phyloP scores from a whole-genome alignment of 2,113 vertebrate species.

The Sturnus vulgaris region DNA sequence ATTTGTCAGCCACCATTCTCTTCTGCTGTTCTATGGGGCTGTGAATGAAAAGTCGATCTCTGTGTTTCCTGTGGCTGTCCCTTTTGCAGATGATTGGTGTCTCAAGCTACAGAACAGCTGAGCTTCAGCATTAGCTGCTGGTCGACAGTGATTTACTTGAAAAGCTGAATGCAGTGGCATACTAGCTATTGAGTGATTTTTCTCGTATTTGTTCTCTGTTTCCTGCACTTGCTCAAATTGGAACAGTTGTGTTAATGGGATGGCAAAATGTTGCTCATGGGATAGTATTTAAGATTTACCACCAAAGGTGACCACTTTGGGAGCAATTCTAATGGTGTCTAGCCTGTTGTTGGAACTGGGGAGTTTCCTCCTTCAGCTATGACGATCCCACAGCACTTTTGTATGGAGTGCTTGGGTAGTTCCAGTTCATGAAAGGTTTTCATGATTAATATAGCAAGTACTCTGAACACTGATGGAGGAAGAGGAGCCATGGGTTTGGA shows the following conservation, averaged over 20 bases:
- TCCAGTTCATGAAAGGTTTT: background rate
- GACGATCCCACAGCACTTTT: background rate
- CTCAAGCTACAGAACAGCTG: background rate
- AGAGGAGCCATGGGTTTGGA: background rate
- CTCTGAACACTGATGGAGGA: background rate
- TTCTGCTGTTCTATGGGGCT: background rate
- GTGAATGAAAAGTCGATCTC: background rate
- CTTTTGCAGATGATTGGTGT: background rate
- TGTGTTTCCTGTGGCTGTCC: background rate
- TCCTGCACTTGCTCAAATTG: background rate
- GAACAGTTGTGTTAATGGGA: background rate
- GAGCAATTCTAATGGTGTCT: background rate
- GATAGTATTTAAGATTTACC: background rate
- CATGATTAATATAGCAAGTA: background rate
- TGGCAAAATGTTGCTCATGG: background rate
- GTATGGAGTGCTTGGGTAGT: rapidly evolving
- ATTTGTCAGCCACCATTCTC: background rate
- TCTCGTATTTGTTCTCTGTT: background rate
- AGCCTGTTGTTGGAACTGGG: background rate
- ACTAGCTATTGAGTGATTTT: background rate
- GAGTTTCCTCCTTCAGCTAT: background rate
- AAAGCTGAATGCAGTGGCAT: background rate
- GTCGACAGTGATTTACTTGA: background rate
- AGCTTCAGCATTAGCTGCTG: background rate
- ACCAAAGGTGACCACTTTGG: background rate